Conservation (phyloP, 92 coral and sea anemone genomes). For the Palythoa grandis region DNA sequence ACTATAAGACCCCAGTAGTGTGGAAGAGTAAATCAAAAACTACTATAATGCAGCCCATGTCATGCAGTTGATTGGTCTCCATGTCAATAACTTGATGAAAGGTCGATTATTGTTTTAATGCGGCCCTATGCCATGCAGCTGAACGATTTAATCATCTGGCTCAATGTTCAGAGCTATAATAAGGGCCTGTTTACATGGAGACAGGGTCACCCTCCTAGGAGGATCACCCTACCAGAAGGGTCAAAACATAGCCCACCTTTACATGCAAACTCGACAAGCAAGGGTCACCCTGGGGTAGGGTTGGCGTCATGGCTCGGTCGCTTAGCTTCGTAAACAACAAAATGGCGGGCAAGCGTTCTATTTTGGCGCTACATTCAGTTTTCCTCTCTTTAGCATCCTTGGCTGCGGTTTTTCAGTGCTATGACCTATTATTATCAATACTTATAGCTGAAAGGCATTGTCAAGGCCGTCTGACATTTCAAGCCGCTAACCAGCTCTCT, state of each 20-base stretch:
- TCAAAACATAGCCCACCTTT: conserved; percentile 9
- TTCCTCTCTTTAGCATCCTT: conserved; percentile 27
- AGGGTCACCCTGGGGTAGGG: conserved; percentile 29
- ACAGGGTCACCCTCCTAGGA: conserved; percentile 20
- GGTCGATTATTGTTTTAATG: no score
- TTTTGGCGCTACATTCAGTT: conserved; percentile 24
- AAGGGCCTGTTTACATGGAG: conserved; percentile 18
- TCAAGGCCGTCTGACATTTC: conserved; percentile 18
- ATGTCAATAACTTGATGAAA: no score
- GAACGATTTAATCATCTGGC: no score
- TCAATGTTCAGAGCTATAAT: no score
- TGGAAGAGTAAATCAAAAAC: no score
- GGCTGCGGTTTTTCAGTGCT: conserved; percentile 31
- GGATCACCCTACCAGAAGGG: conserved; percentile 18
- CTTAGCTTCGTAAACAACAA: conserved; percentile 19
- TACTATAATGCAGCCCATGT: no score
- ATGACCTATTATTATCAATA: conserved; percentile 9
- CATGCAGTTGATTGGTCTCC: no score
- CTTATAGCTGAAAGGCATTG: conserved; percentile 24
- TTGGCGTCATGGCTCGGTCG: conserved; percentile 13
- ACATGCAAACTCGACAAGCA: conserved; percentile 22
- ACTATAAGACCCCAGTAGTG: no score
- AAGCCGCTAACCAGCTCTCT: conserved; percentile 35
- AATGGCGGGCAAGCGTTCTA: conserved; percentile 18
- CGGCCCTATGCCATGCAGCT: no score